These are phyloP conservation scores for Thymelicus acteon DNA, from an alignment of 2,888 invertebrate species.

Conservation along the genomic window DNA sequence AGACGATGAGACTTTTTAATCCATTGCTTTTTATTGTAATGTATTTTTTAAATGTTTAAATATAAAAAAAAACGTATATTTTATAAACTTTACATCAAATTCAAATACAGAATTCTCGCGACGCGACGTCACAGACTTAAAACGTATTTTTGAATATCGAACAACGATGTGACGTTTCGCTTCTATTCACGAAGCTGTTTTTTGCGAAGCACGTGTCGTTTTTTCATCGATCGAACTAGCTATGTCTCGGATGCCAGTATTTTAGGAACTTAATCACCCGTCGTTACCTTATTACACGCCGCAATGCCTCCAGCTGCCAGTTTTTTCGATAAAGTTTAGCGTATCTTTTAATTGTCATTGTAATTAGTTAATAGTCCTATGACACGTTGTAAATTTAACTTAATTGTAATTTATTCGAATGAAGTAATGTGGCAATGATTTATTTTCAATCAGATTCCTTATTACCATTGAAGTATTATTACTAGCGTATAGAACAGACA, in stretches of 20 bases:
- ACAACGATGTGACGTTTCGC: not conserved
- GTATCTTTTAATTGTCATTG: slow-evolving; percentile 21
- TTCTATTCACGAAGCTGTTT: not conserved
- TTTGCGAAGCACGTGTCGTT: slow-evolving; percentile 23
- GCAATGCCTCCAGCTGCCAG: slow-evolving; percentile 63
- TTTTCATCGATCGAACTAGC: slow-evolving; percentile 49
- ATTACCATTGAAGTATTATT: too few relatives aligned
- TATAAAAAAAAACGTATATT: too few relatives aligned
- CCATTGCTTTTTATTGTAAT: too few relatives aligned
- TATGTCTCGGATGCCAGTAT: slow-evolving; percentile 72
- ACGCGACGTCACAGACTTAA: not conserved
- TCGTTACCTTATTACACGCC: slow-evolving; percentile 59
- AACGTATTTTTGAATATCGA: not conserved
- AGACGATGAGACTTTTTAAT: too few relatives aligned
- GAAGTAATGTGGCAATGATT: not conserved
- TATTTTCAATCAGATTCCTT: too few relatives aligned
- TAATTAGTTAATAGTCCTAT: slow-evolving; percentile 11
- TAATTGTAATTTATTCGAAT: not conserved
- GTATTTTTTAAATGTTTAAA: too few relatives aligned
- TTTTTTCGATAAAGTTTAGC: slow-evolving; percentile 37
- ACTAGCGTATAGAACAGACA: too few relatives aligned
- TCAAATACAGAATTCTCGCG: too few relatives aligned
- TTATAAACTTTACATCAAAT: too few relatives aligned
- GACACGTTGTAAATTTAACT: not conserved
- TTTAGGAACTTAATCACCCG: slow-evolving; percentile 60